Percentiles rank a stretch among this genome's conserved stretches.
These are phyloP conservation scores for Porites lobata DNA, from an alignment of 92 coral and sea anemone species.

Conservation along the genomic window DNA sequence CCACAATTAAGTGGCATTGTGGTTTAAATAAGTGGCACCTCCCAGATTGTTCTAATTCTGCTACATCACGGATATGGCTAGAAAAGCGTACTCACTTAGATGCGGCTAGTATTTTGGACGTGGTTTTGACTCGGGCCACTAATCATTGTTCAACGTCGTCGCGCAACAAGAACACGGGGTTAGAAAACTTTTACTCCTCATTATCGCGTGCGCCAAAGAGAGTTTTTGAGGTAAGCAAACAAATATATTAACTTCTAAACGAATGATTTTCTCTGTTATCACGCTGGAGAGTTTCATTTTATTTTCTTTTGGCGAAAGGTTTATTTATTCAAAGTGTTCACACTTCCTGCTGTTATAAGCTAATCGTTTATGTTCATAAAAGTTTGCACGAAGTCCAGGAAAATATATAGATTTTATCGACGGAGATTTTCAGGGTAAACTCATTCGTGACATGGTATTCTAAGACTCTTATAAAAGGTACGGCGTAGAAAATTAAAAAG, in stretches of 20 bases:
- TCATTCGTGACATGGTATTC: neutral
- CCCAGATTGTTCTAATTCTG: conserved; percentile 59
- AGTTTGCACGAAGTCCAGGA: neutral
- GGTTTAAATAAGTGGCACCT: conserved; percentile 43
- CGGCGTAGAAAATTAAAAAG: neutral
- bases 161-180: neutral
- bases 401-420: neutral
- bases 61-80: conserved; percentile 40
- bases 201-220: neutral
- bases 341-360: conserved; percentile 24
- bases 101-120: conserved; percentile 39
- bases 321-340: conserved; percentile 19
- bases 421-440: neutral
- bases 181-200: neutral
- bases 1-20: conserved; percentile 53
- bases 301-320: conserved; percentile 5
- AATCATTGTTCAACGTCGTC: neutral
- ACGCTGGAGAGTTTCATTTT: neutral
- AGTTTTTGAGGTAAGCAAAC: conserved; percentile 54
- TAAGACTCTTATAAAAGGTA: neutral
- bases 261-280: neutral
- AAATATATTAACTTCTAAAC: conserved; percentile 23
- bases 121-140: conserved; percentile 14
- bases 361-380: conserved; percentile 3
- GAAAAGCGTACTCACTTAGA: conserved; percentile 39